phyloP scores from a whole-genome alignment of 2,797 vertebrate species.

The Vespertilio murinus region DNA sequence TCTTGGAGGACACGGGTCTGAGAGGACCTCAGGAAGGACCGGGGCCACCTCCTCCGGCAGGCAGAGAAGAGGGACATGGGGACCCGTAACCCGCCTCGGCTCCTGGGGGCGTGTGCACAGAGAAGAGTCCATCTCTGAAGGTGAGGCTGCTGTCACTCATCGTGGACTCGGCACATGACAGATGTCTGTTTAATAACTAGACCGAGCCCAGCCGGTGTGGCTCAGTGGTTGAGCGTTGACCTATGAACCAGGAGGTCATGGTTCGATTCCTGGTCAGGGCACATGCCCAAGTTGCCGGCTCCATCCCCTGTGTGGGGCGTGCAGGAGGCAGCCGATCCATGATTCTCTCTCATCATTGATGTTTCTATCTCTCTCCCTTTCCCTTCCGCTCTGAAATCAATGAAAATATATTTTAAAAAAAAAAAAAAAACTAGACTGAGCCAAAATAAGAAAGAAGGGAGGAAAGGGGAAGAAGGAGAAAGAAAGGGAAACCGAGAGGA shows the following conservation, averaged over 20 bases:
- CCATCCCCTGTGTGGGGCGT: too few relatives aligned
- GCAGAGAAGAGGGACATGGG: fast-evolving
- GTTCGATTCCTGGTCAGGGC: too few relatives aligned
- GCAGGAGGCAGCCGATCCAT: too few relatives aligned
- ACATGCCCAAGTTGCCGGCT: too few relatives aligned
- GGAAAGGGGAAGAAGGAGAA: fast-evolving
- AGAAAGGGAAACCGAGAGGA: fast-evolving
- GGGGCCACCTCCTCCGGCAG: fast-evolving
- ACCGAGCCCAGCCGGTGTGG: neutral
- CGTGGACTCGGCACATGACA: neutral
- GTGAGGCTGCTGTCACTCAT: neutral
- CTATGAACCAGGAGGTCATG: too few relatives aligned
- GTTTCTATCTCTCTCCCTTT: too few relatives aligned
- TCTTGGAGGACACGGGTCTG: neutral
- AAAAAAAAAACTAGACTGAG: neutral
- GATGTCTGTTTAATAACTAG: neutral
- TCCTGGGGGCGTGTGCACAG: fast-evolving
- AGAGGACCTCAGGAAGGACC: neutral
- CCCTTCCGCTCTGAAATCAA: too few relatives aligned
- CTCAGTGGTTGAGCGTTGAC: too few relatives aligned
- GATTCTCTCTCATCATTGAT: too few relatives aligned
- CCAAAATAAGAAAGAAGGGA: neutral
- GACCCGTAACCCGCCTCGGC: fast-evolving
- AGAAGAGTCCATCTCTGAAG: neutral
- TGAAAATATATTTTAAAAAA: too few relatives aligned